Percentiles rank a stretch among this genome's conserved stretches.
Conservation (phyloP, 2,797 vertebrate genomes). For the Phoxinus dragarum region DNA sequence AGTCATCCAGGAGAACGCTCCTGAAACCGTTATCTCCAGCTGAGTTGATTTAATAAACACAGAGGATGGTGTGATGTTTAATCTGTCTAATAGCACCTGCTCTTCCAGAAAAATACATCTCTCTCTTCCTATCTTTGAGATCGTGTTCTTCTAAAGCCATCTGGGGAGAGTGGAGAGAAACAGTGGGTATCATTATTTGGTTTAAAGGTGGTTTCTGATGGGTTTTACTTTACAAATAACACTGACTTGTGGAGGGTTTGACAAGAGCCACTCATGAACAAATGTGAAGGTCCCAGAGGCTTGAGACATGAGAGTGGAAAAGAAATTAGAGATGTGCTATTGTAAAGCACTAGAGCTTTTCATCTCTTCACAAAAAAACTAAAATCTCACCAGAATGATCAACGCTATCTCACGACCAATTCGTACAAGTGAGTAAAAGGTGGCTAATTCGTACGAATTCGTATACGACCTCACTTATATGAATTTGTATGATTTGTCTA, state of each 20-base stretch:
- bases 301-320: not conserved
- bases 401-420: no score
- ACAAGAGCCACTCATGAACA: slow-evolving; percentile 23
- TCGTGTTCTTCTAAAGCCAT: slow-evolving; percentile 28
- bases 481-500: no score
- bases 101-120: slow-evolving; percentile 13
- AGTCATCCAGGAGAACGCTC: slow-evolving; percentile 2
- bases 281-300: slow-evolving; percentile 18
- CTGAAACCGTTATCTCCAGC: slow-evolving; percentile 39
- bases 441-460: no score
- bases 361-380: not conserved
- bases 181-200: slow-evolving; percentile 15
- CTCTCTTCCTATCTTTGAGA: slow-evolving; percentile 14
- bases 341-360: slow-evolving; percentile 13
- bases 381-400: not conserved
- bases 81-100: slow-evolving; percentile 25
- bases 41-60: slow-evolving; percentile 56
- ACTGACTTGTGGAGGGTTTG: slow-evolving; percentile 12
- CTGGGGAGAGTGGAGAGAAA: slow-evolving; percentile 18
- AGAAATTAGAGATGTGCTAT: slow-evolving; percentile 1
- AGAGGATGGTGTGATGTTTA: slow-evolving; percentile 41
- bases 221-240: slow-evolving; percentile 21
- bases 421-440: no score
- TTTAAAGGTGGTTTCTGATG: slow-evolving; percentile 22
- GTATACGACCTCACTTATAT: no score